These are phyloP conservation scores for Caretta caretta DNA, from an alignment of 2,113 vertebrate species.

Conservation along the genomic window DNA sequence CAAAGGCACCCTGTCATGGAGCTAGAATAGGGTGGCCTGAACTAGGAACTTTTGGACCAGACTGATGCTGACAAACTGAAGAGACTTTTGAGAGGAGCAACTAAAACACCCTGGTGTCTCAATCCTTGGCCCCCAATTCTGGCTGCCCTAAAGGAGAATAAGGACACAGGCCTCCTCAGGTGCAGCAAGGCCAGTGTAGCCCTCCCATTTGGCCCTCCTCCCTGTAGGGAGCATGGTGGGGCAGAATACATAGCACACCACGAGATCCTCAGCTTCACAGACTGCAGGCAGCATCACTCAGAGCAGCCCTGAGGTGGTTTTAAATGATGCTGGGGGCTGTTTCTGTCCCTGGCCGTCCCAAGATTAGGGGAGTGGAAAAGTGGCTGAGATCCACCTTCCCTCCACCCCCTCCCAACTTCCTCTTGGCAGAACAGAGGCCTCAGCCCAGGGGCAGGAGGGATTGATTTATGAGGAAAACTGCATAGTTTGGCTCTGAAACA, in stretches of 20 bases:
- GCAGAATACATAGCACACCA: not conserved
- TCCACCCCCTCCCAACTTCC: not conserved
- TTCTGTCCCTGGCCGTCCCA: not conserved
- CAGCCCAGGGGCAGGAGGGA: not conserved
- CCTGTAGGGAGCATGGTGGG: accelerated
- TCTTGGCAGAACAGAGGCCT: not conserved
- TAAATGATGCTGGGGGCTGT: not conserved
- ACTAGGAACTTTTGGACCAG: accelerated
- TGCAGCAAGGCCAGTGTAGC: not conserved
- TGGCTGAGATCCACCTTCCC: not conserved
- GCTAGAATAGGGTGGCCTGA: accelerated
- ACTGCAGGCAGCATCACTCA: not conserved
- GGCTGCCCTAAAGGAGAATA: not conserved
- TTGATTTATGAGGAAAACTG: not conserved
- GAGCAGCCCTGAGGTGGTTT: not conserved
- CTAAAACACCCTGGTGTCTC: not conserved
- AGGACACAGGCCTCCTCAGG: not conserved
- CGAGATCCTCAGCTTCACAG: accelerated
- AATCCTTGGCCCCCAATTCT: accelerated
- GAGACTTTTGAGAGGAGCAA: accelerated
- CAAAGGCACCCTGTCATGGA: accelerated
- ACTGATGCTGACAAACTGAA: not conserved
- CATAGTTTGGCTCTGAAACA: slow-evolving; percentile 17
- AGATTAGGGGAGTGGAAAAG: not conserved
- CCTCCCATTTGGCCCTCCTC: accelerated